phyloP scores from a whole-genome alignment of 2,888 invertebrate species.

The Aleiodes testaceus region DNA sequence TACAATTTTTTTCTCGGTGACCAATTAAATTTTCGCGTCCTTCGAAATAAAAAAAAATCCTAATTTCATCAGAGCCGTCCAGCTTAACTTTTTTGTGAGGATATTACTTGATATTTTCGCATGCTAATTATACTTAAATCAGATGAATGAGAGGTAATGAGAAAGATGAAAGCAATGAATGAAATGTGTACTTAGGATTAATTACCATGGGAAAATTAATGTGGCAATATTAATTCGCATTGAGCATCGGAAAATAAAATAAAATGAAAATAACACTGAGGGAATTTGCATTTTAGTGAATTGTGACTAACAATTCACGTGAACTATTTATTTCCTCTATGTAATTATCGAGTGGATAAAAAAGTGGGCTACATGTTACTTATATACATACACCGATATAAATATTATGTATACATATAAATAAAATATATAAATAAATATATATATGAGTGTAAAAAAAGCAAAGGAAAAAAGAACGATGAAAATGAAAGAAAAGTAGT shows the following conservation, averaged over 20 bases:
- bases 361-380: conserved; percentile 50
- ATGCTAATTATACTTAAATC: conserved; percentile 62
- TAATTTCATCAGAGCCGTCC: conserved; percentile 73
- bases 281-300: conserved; percentile 1
- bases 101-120: conserved; percentile 72
- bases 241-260: not conserved
- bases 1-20: conserved; percentile 44
- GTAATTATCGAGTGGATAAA: conserved; percentile 47
- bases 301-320: conserved; percentile 20
- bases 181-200: conserved; percentile 44
- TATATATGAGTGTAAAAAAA: conserved; percentile 43
- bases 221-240: not conserved
- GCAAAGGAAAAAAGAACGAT: not conserved
- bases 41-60: conserved; percentile 66
- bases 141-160: conserved; percentile 23
- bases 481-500: conserved; percentile 2
- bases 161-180: conserved; percentile 14
- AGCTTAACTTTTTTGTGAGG: conserved; percentile 70
- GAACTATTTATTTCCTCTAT: conserved; percentile 48
- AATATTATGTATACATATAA: conserved; percentile 43
- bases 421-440: conserved; percentile 44
- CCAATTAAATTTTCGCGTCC: conserved; percentile 63
- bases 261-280: not conserved
- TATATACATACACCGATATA: conserved; percentile 41
- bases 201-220: conserved; percentile 36